Base-by-base conservation (phyloP, 2,888 invertebrate genomes). In the Leuctra nigra region DNA sequence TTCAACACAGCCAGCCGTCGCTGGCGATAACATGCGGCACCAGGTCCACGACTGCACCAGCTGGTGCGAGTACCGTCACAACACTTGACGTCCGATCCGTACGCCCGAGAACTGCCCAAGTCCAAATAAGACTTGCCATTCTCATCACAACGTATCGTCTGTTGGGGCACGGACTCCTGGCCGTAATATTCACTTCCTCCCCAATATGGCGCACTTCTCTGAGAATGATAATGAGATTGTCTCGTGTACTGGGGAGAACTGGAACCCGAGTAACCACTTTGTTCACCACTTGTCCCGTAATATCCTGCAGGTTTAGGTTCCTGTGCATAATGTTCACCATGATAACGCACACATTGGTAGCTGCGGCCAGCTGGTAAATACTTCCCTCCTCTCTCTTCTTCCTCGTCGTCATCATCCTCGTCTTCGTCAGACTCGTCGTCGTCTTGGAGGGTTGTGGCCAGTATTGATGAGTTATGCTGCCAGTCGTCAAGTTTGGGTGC, bases 41-140 rank as follows among this genome's bases (percentile, higher is more conserved):
- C 55, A 60, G 87, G 86, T 61, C 87, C 85, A 6, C 72, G 69
- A 67, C 86, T 83, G 72, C 89, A 88, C 81, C 90, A 87, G 64
- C 79, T 79, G 64, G 81, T 80, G 62, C 82, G 79, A 65, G 84
- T 82, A 62, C 84, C 84, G 68, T 86, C 87, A 76, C 87, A 87
- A 69, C 86, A 85, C 61, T 73, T 69, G 57, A 70, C 70, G 64
- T 75, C 75, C 20, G 55, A 55, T 22, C 48, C 56, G 11, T 41
- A 63, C 20, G 82, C 80, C 65, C 83, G 56, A 9, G 61, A 61
- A 54, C 61, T 85, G 66, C 91, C 91, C 62, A 91, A 77, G 74
- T 91, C 91, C 69, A 91, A 77, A 76, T 91, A 91, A 63, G 88
- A 89, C 75, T 91, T 91, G 67, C 91, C 91, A 72, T 91, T 91